Conservation (phyloP, 2,113 vertebrate genomes). For the Odocoileus virginianus region DNA sequence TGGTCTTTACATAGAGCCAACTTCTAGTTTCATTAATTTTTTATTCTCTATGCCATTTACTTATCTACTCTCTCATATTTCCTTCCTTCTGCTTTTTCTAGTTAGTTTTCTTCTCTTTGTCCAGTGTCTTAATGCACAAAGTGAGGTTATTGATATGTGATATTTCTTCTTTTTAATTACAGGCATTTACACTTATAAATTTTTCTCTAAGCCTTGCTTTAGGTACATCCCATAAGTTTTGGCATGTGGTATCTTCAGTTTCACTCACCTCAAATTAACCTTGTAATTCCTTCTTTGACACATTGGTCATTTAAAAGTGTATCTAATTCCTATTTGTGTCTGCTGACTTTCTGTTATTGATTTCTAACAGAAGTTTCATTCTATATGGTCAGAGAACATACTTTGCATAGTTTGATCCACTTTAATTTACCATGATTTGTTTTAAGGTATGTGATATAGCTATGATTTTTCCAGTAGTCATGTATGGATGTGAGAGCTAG, state of each 20-base stretch:
- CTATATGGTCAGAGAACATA: neutral
- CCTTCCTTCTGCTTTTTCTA: neutral
- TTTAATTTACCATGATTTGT: slow-evolving; percentile 4
- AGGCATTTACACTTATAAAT: neutral
- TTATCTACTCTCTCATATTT: neutral
- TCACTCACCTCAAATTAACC: neutral
- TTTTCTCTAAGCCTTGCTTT: neutral
- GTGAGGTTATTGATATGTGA: neutral
- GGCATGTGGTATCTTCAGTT: neutral
- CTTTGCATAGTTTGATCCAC: neutral
- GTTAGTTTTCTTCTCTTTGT: neutral
- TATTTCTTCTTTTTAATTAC: neutral
- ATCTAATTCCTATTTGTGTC: neutral
- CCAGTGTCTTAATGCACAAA: neutral
- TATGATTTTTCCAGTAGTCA: neutral
- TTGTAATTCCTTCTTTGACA: neutral
- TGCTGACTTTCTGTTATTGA: neutral
- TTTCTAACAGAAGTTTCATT: neutral
- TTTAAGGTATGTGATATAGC: neutral
- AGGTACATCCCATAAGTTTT: neutral
- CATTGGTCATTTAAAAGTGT: neutral
- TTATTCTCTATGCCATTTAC: neutral
- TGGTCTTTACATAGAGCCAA: neutral
- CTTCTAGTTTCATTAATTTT: neutral
- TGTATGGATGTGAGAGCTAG: neutral